These are phyloP conservation scores for Teleiodes luculella DNA, from an alignment of 2,888 invertebrate species.

Conservation along the genomic window DNA sequence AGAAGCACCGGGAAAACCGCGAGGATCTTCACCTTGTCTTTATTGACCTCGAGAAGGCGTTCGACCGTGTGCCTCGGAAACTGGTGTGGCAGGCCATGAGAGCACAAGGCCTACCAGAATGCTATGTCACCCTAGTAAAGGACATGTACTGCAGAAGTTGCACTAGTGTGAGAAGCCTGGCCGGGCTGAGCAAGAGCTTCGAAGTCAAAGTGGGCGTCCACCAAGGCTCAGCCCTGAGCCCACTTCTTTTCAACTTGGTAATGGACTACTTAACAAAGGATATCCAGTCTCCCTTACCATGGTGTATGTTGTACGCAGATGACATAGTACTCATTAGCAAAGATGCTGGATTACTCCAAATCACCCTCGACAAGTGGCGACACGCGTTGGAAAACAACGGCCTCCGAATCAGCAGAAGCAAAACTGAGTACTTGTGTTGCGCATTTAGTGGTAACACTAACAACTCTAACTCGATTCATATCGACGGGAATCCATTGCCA, in stretches of 20 bases:
- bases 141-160: not conserved
- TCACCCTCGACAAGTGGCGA: no score
- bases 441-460: no score
- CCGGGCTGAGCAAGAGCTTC: not conserved
- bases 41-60: not conserved
- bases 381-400: no score
- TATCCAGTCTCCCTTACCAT: not conserved
- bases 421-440: no score
- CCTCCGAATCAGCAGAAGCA: no score
- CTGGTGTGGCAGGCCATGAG: not conserved
- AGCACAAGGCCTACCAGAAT: not conserved
- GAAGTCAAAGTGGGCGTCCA: not conserved
- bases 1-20: not conserved
- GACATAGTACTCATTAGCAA: not conserved
- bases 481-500: no score
- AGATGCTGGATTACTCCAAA: no score
- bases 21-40: conserved; percentile 2
- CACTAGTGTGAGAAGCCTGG: not conserved
- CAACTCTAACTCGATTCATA: no score
- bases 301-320: not conserved
- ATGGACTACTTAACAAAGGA: no score
- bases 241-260: no score
- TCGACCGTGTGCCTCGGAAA: not conserved
- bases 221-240: no score
- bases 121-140: not conserved